These are phyloP conservation scores for Acromyrmex heyeri DNA, from an alignment of 1,140 invertebrate species.

Conservation along the genomic window DNA sequence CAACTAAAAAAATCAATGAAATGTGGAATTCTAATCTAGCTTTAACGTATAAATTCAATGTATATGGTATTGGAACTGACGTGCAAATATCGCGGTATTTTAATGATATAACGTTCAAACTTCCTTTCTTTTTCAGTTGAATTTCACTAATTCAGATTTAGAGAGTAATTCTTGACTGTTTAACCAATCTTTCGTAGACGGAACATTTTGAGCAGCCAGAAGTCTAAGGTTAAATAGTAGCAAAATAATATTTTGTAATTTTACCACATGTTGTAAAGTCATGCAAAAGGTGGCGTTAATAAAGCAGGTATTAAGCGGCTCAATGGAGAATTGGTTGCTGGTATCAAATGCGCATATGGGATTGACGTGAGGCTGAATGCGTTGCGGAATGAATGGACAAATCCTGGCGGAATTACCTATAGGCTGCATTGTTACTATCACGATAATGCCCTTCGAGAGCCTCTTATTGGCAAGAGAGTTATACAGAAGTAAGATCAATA, in stretches of 20 bases:
- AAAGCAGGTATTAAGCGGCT: constrained; percentile 14
- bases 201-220: not conserved
- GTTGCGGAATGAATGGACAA: constrained; percentile 47
- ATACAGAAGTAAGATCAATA: constrained; percentile 56
- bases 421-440: constrained; percentile 47
- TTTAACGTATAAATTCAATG: too few relatives aligned
- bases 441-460: constrained; percentile 34
- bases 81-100: too few relatives aligned
- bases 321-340: constrained; percentile 44
- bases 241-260: constrained; percentile 18
- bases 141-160: too few relatives aligned
- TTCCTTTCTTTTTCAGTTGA: too few relatives aligned
- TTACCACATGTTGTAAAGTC: not conserved
- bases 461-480: constrained; percentile 47
- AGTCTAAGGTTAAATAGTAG: not conserved
- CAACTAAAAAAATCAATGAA: too few relatives aligned
- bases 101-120: too few relatives aligned
- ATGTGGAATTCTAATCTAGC: too few relatives aligned
- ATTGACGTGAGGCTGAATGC: constrained; percentile 68
- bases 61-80: too few relatives aligned
- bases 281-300: not conserved
- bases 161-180: not conserved
- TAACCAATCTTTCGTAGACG: not conserved
- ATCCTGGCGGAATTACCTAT: constrained; percentile 47
- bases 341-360: constrained; percentile 43